Base-by-base conservation (phyloP, 1,140 invertebrate species). In the Pteromalus puparum region DNA sequence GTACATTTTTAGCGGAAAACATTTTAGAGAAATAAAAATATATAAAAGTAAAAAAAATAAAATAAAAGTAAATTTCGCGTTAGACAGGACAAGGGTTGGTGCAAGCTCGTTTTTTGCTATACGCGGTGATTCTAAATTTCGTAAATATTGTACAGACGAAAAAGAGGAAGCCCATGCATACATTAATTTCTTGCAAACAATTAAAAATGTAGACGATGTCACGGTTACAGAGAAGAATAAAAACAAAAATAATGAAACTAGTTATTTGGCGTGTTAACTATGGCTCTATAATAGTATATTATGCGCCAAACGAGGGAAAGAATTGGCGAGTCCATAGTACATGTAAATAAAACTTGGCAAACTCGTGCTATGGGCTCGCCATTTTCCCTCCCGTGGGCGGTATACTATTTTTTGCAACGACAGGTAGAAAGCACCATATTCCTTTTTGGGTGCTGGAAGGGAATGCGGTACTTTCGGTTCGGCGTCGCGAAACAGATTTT, bases 91-190 rank as follows among this genome's bases (percentile, higher is more conserved):
- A 53, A 75, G 68, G 26, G 53, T 68, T 53, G 24, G 67, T 34
- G 28, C 46, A 76, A 81, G 2, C 28, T 68, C 15, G 21, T 78
- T 79, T 79, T 68, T 73, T 70, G 68, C 67, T 61, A 80, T 28
- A 72, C 7, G 65, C 68, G 18, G 42, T 34, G 46, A 65, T 34
- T 79, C 48, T 65, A 77, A 79, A 84, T 84, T 79, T 79, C 61
- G 38, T 84, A 79, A 42, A 74, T 84, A 84, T 61, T 83, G 81
- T 82, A 82, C 48, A 76, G 61, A 75, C 7, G 24, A 76, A 83
- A 53, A 83, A 42, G 77, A 83, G 75, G 81, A 83, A 83, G 81
- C 42, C 34, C 75, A 78, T 77, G 82, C 65, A 83, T 83, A 72
- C 82, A 72, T 70, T 83, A 67, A 75, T 82, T 82, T 82, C 53